A percentile compares a stretch with the other conserved stretches of the same genome.
Conservation (phyloP, 2,113 vertebrate species). For the Menura novaehollandiae region DNA sequence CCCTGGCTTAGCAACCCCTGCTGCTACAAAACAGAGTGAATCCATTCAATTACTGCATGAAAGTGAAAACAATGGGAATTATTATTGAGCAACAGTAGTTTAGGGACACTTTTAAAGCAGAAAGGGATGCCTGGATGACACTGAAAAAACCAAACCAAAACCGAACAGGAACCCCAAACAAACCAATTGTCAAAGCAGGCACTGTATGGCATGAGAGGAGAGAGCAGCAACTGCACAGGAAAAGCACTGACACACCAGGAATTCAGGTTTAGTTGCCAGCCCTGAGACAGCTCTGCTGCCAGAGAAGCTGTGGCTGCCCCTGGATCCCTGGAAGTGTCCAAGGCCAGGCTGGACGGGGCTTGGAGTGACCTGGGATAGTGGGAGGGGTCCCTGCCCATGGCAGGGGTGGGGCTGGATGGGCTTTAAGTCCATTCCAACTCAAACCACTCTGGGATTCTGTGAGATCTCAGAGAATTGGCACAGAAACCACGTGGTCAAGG, state of each 20-base stretch:
- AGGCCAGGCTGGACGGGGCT: not conserved
- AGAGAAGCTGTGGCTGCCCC: not conserved
- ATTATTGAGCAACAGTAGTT: not conserved
- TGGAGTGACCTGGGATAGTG: not conserved
- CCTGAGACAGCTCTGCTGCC: not conserved
- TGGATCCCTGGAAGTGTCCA: not conserved
- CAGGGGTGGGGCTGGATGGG: not conserved
- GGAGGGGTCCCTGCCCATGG: not conserved
- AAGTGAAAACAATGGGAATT: not conserved
- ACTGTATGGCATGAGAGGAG: not conserved
- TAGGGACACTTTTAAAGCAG: not conserved
- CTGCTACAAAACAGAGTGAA: not conserved
- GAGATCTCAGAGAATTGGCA: not conserved
- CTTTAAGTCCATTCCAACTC: not conserved
- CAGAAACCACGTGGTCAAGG: accelerated
- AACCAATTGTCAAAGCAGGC: not conserved
- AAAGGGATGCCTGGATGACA: not conserved
- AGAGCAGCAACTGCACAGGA: not conserved
- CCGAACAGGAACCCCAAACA: too few species aligned
- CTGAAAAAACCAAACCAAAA: not conserved
- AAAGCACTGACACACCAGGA: not conserved
- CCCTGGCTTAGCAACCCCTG: not conserved
- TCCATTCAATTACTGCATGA: not conserved
- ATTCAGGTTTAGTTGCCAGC: not conserved
- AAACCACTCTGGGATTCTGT: not conserved